These are phyloP conservation scores for Macrotis lagotis DNA, from an alignment of 2,113 vertebrate species.

Conservation along the genomic window DNA sequence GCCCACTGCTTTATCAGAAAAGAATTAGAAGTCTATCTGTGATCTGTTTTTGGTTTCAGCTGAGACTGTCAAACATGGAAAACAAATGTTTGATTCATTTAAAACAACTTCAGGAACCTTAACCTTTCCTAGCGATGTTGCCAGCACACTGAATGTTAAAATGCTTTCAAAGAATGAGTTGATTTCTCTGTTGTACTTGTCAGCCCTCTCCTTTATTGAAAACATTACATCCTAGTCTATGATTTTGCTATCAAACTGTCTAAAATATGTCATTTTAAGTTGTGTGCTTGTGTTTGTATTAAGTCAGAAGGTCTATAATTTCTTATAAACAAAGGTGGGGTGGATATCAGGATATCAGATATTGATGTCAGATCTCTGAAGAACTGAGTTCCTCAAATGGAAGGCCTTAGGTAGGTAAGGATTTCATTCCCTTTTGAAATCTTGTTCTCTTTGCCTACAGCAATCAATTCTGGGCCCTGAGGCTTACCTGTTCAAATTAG, in stretches of 20 bases:
- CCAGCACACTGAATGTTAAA: neutral
- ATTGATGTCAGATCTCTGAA: neutral
- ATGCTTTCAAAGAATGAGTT: neutral
- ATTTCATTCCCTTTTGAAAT: neutral
- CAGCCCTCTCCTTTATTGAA: conserved; percentile 5
- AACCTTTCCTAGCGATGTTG: neutral
- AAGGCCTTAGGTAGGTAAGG: neutral
- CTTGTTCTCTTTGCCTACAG: neutral
- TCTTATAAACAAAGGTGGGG: neutral
- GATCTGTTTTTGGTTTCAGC: conserved; percentile 49
- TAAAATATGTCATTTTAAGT: conserved; percentile 21
- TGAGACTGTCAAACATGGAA: conserved; percentile 63
- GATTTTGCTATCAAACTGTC: neutral
- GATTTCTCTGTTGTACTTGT: neutral
- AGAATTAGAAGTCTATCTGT: conserved; percentile 57
- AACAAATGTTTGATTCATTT: conserved; percentile 19
- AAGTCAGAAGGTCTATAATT: conserved; percentile 7
- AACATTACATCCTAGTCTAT: neutral
- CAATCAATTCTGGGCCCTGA: neutral
- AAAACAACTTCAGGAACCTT: neutral
- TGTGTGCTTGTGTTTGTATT: neutral
- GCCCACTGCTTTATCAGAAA: neutral
- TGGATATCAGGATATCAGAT: neutral
- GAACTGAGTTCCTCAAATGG: neutral
- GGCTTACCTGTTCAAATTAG: neutral